These are phyloP conservation scores for Ophiodon elongatus DNA, from an alignment of 2,113 vertebrate species.

Conservation along the genomic window DNA sequence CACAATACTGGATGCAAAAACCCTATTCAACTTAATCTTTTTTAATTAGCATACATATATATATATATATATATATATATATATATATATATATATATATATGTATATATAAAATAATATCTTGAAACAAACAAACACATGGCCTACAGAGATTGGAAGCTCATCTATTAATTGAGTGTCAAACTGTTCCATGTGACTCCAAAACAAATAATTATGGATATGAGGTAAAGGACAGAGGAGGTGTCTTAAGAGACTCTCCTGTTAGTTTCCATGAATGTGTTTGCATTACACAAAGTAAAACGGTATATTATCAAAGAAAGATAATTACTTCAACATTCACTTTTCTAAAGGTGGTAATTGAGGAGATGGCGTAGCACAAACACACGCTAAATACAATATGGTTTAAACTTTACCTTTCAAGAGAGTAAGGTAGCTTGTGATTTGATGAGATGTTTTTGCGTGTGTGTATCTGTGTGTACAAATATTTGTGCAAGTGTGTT, in stretches of 20 bases:
- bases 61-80: not conserved
- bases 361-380: conserved; percentile 14
- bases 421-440: conserved; percentile 41
- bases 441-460: conserved; percentile 40
- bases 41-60: conserved; percentile 62
- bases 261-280: conserved; percentile 43
- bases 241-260: conserved; percentile 42
- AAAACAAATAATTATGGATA: conserved; percentile 69
- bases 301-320: conserved; percentile 33
- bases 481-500: conserved; percentile 12
- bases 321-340: conserved; percentile 42
- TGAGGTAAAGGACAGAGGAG: conserved; percentile 55
- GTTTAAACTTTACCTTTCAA: conserved; percentile 45
- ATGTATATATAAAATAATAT: conserved; percentile 21
- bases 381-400: conserved; percentile 12
- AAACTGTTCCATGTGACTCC: conserved; percentile 53
- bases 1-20: conserved; percentile 9
- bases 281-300: conserved; percentile 41
- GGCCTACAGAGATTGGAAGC: conserved; percentile 37
- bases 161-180: conserved; percentile 70
- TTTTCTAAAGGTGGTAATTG: conserved; percentile 44
- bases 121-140: conserved; percentile 64
- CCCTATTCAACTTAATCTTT: not conserved
- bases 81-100: conserved; percentile 22
- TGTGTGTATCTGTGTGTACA: conserved; percentile 28